Evolutionary conservation across 2,113 vertebrate species (phyloP).

Genomic region (Trachemys scripta): DNA sequence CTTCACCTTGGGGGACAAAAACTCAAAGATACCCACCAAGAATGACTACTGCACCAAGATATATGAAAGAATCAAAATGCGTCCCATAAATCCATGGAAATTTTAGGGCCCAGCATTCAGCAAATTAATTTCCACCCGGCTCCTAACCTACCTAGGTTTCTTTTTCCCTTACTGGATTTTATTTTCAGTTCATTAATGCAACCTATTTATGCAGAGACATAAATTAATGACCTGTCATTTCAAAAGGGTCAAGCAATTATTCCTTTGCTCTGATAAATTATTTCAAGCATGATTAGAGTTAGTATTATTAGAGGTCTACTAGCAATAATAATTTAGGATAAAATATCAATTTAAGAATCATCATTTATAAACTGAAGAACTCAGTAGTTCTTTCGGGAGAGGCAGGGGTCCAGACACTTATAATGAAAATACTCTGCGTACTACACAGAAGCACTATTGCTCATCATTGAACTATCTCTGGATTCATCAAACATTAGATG

Average conservation of each 20-base stretch:
- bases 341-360: neutral
- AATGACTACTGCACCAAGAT: neutral
- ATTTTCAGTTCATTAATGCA: neutral
- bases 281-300: neutral
- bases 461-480: neutral
- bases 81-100: neutral
- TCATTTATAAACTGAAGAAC: neutral
- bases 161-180: neutral
- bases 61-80: neutral
- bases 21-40: neutral
- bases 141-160: neutral
- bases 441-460: neutral
- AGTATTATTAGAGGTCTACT: neutral
- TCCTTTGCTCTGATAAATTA: neutral
- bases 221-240: neutral
- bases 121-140: constrained; percentile 29
- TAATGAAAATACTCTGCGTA: neutral
- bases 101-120: constrained; percentile 26
- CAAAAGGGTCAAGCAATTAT: neutral
- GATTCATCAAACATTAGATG: neutral
- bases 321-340: neutral
- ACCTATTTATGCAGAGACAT: neutral
- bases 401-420: neutral
- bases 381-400: neutral
- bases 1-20: neutral